Evolutionary conservation across 2,888 invertebrate species (phyloP).

Genomic region (Cephus spinipes): DNA sequence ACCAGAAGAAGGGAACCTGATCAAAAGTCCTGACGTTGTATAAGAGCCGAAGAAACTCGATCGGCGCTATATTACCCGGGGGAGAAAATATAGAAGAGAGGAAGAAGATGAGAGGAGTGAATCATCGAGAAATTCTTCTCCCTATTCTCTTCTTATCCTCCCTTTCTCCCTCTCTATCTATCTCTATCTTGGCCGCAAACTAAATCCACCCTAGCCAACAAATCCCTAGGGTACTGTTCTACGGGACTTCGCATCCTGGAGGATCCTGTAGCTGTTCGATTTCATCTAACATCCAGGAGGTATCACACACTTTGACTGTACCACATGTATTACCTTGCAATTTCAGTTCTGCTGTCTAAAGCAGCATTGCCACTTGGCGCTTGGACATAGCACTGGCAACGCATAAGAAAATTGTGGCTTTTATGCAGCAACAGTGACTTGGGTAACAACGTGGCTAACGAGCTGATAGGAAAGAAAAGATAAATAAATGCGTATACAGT

Average conservation of each 20-base stretch:
- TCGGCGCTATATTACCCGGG: slow-evolving; percentile 6
- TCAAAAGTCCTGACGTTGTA: not conserved
- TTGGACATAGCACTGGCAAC: not conserved
- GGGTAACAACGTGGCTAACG: not conserved
- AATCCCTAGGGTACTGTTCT: slow-evolving; percentile 54
- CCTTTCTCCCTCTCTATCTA: not conserved
- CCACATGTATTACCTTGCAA: not conserved
- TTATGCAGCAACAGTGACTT: not conserved
- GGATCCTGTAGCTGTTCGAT: not conserved
- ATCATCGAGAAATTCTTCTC: not conserved
- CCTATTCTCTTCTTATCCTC: not conserved
- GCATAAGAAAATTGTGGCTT: not conserved
- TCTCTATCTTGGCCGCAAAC: not conserved
- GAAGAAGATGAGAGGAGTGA: slow-evolving; percentile 12
- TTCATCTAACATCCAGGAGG: not conserved
- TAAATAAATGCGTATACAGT: not conserved
- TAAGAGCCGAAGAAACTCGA: not conserved
- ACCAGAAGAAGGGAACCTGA: not conserved
- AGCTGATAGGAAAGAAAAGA: not conserved
- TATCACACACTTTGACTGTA: not conserved
- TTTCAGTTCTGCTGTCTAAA: not conserved
- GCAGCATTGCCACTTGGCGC: not conserved
- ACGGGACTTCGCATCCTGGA: slow-evolving; percentile 48
- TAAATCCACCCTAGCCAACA: slow-evolving; percentile 5
- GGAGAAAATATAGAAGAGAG: slow-evolving; percentile 7